These are phyloP conservation scores for Heliconius melpomene DNA, from an alignment of 1,140 invertebrate genomes.

Conservation along the genomic window DNA sequence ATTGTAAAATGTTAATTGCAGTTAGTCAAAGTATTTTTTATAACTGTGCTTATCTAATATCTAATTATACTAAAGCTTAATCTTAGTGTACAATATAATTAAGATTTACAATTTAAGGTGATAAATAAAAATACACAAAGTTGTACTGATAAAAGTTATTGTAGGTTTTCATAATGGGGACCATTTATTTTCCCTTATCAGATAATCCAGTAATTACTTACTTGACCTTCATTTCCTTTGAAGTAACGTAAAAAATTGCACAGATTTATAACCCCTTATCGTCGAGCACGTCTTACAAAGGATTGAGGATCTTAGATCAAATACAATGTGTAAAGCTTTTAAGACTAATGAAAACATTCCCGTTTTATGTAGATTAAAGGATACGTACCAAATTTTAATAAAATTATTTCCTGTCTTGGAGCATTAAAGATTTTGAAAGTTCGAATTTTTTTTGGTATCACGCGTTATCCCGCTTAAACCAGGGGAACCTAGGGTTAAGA, in stretches of 20 bases:
- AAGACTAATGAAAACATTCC: constrained; percentile 6
- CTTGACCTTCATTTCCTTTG: constrained; percentile 27
- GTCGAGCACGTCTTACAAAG: constrained; percentile 3
- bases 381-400: neutral
- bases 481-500: too few species aligned
- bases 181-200: constrained; percentile 27
- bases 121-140: neutral
- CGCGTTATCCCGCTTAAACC: too few species aligned
- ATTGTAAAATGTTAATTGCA: too few species aligned
- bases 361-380: neutral
- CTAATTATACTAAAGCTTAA: neutral
- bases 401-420: neutral
- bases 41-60: neutral
- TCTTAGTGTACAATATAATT: neutral
- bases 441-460: neutral
- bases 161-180: constrained; percentile 11
- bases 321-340: constrained; percentile 13
- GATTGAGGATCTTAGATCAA: constrained; percentile 14
- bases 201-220: constrained; percentile 27
- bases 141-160: constrained; percentile 1
- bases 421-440: too few species aligned
- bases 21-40: too few species aligned
- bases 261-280: constrained; percentile 31
- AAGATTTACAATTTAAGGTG: neutral
- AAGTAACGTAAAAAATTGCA: constrained; percentile 26